A percentile compares a stretch with the other conserved stretches of the same genome.
These are phyloP conservation scores for Cynoglossus semilaevis DNA, from an alignment of 2,113 vertebrate species.

Conservation along the genomic window DNA sequence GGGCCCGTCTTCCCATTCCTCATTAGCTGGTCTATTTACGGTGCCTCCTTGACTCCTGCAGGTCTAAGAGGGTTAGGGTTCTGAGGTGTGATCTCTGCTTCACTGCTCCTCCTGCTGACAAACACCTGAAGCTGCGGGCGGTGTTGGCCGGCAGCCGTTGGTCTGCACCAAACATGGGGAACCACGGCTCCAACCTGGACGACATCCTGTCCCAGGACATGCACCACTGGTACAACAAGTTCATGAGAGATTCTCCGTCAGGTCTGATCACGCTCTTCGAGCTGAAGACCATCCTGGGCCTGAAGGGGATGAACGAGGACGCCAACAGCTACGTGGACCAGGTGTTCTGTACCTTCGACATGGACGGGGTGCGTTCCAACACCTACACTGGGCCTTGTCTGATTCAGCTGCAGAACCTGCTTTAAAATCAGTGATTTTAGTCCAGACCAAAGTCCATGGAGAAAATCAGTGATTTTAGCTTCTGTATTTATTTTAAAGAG, in stretches of 20 bases:
- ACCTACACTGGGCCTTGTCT: neutral
- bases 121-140: too few relatives aligned
- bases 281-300: slow-evolving; percentile 81
- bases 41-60: slow-evolving; percentile 26
- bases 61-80: slow-evolving; percentile 62
- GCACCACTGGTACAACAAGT: slow-evolving; percentile 85
- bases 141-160: neutral
- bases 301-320: slow-evolving; percentile 80
- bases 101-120: neutral
- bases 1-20: too few relatives aligned
- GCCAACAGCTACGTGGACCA: slow-evolving; percentile 81
- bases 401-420: too few relatives aligned
- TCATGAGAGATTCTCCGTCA: slow-evolving; percentile 83
- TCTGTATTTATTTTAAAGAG: too few relatives aligned
- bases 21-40: slow-evolving; percentile 60
- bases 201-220: slow-evolving; percentile 76
- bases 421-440: too few relatives aligned
- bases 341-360: slow-evolving; percentile 84
- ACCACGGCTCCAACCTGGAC: slow-evolving; percentile 69
- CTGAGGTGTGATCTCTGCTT: slow-evolving; percentile 20
- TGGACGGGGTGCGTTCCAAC: slow-evolving; percentile 78
- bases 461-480: too few relatives aligned
- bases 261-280: slow-evolving; percentile 83
- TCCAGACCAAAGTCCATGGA: too few relatives aligned
- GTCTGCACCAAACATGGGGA: slow-evolving; percentile 65